Percentiles rank a stretch among this genome's conserved stretches.
Conservation (phyloP, 2,888 invertebrate species). For the Balanococcus diminutus region DNA sequence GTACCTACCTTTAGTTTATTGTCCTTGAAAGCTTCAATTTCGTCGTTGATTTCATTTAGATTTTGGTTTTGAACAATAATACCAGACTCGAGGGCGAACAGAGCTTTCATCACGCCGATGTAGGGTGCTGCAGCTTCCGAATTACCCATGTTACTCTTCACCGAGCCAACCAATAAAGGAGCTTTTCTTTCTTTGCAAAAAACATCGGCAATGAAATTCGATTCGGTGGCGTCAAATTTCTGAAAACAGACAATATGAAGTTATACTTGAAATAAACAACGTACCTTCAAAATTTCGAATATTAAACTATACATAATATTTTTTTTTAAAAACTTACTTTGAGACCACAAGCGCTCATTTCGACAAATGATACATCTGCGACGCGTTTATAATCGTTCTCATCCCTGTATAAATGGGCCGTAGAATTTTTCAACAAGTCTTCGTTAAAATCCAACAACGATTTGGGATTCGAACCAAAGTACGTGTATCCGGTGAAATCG, state of each 20-base stretch:
- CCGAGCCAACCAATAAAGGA: conserved; percentile 67
- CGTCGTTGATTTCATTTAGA: background rate
- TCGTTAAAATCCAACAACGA: background rate
- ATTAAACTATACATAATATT: too few species aligned
- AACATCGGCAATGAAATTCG: conserved; percentile 56
- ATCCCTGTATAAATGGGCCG: conserved; percentile 56
- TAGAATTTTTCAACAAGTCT: conserved; percentile 22
- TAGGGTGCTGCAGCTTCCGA: conserved; percentile 64
- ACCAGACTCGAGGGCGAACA: conserved; percentile 58
- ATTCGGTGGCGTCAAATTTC: conserved; percentile 56
- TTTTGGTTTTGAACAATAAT: conserved; percentile 58
- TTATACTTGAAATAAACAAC: too few species aligned
- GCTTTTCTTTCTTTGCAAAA: conserved; percentile 46
- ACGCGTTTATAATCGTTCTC: conserved; percentile 47
- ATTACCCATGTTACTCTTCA: conserved; percentile 70
- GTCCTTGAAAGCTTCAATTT: background rate
- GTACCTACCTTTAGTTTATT: conserved; percentile 39
- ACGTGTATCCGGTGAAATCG: background rate
- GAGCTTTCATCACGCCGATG: conserved; percentile 63
- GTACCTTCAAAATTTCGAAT: too few species aligned
- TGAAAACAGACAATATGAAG: too few species aligned
- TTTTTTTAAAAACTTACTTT: too few species aligned
- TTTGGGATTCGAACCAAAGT: background rate
- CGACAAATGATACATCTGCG: conserved; percentile 56
- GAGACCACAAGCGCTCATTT: background rate